Evolutionary conservation across 2,113 vertebrate species (phyloP), one percentile per base, ranked within the genome.

Genomic region (Larimichthys polyactis): DNA sequence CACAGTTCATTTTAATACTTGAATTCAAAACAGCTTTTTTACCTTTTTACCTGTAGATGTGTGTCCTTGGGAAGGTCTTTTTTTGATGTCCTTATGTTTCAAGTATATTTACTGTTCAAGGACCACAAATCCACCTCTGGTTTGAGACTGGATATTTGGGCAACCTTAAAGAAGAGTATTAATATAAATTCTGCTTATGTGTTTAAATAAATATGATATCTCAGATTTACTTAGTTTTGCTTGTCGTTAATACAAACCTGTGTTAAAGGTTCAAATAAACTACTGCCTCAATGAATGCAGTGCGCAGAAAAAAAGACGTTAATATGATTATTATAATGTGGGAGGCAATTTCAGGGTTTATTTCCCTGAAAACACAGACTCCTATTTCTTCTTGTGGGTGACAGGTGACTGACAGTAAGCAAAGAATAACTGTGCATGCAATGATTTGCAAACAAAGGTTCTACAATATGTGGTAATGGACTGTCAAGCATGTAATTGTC

Each of bases 1-100:
- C 83, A 90, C 78, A 79, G 72, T 87, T 88, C 79, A 90, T 87
- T 92, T 92, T 85, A 86, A 89, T 82, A 89, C 81, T 85, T 89
- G 81, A 83, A 87, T 82, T 70, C 83, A 68, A 81, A 80, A 85
- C 74, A 77, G 72, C 46, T 86, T 81, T 81, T 60, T 79, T 46
- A 75, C 64, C 64, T 81, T 84, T 89, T 84, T 77, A 86, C 84
- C 85, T 91, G 85, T 85, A 81, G 67, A 89, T 88, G 82, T 46
- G 71, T 46, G 85, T 93, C 90, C 90, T 91, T 90, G 89, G 71
- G n/a, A 83, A 82, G 72, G 71, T 89, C 69, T 87, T 82, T 84
- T 84, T 63, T 80, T 89, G 63, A 86, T 83, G 90, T 84, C 64
- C 85, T 79, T 65, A 85, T 82, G 59, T 86, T 91, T 84, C 80